These are phyloP conservation scores for Dicrurus megarhynchus DNA, from an alignment of 2,113 vertebrate species.

Conservation along the genomic window DNA sequence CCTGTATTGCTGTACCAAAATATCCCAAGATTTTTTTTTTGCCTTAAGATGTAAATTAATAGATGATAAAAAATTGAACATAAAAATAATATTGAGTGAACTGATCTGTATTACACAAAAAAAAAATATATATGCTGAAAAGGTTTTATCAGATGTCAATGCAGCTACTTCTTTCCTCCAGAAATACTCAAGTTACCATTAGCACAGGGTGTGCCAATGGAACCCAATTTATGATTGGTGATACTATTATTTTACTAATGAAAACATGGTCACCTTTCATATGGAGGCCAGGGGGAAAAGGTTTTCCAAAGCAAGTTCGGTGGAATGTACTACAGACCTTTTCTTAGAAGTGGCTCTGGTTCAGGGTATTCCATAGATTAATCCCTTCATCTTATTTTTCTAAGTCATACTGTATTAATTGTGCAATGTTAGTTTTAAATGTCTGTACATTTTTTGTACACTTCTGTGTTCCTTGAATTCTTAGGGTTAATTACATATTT, in stretches of 20 bases:
- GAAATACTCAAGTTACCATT: not conserved
- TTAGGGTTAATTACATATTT: not conserved
- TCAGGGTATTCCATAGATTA: not conserved
- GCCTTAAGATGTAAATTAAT: not conserved
- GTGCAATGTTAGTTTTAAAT: not conserved
- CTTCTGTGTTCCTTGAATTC: not conserved
- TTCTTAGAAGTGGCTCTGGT: not conserved
- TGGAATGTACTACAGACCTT: not conserved
- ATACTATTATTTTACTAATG: not conserved
- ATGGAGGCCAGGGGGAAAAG: not conserved
- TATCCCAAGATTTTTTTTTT: not conserved
- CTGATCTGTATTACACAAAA: not conserved
- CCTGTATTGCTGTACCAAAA: not conserved
- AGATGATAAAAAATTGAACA: not conserved
- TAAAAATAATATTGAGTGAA: not conserved
- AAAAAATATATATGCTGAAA: not conserved
- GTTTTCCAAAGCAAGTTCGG: not conserved
- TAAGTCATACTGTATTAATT: not conserved
- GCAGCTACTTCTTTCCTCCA: not conserved
- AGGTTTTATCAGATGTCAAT: not conserved
- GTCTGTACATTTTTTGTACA: conserved; percentile 6
- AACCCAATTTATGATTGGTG: not conserved
- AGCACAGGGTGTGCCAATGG: not conserved
- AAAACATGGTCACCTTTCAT: not conserved
- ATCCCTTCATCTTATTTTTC: not conserved